These are phyloP conservation scores for Drosophila kuntzei DNA, from an alignment of 2,888 invertebrate genomes.

Conservation along the genomic window DNA sequence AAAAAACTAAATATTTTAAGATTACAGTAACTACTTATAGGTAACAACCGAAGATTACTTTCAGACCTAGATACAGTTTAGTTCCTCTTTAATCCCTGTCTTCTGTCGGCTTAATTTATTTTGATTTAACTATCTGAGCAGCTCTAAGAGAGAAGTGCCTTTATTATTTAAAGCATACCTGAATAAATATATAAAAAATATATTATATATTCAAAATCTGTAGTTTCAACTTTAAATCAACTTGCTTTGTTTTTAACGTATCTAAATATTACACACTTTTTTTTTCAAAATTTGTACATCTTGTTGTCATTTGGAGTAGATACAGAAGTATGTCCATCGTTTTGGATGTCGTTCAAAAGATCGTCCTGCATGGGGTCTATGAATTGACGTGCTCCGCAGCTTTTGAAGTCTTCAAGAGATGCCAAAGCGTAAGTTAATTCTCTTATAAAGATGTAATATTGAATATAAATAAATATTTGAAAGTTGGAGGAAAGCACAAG, in stretches of 20 bases:
- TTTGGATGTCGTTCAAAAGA: constrained; percentile 54
- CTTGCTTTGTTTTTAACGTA: constrained; percentile 9
- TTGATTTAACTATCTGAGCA: background rate
- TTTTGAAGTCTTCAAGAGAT: constrained; percentile 32
- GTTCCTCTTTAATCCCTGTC: background rate
- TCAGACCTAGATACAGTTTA: background rate
- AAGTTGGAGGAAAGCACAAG: constrained; percentile 14
- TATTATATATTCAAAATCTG: background rate
- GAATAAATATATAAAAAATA: constrained; percentile 5
- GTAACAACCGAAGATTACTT: background rate
- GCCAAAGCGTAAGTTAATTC: constrained; percentile 45
- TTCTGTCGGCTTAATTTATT: background rate
- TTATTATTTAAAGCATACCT: constrained; percentile 6
- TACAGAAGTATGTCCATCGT: constrained; percentile 54
- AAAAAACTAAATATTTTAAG: background rate
- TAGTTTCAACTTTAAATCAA: background rate
- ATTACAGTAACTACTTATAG: background rate
- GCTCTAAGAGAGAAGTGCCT: constrained; percentile 15
- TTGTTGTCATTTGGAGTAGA: background rate
- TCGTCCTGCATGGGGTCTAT: constrained; percentile 51
- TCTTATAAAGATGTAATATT: background rate
- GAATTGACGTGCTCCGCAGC: constrained; percentile 49
- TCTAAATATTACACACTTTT: background rate
- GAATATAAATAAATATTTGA: background rate
- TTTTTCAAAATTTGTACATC: constrained; percentile 13